Conservation (phyloP, 2,888 invertebrate species). For the Hydroisotoma schaefferi region DNA sequence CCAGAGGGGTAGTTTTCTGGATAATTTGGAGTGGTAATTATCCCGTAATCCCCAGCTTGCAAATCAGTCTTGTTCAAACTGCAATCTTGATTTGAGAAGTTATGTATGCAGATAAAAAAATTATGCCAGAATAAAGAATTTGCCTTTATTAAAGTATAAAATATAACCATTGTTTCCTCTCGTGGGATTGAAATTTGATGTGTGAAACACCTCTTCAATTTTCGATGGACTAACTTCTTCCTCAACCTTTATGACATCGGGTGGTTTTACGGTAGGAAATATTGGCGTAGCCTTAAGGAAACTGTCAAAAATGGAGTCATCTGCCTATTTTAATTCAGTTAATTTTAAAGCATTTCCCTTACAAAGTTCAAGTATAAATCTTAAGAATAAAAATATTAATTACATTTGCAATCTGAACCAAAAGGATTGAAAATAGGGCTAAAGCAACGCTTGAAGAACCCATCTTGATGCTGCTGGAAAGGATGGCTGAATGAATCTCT, state of each 20-base stretch:
- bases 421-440: slow-evolving; percentile 9
- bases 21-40: slow-evolving; percentile 44
- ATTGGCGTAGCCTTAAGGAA: slow-evolving; percentile 40
- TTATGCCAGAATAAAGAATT: neutral
- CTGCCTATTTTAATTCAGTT: slow-evolving; percentile 1
- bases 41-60: slow-evolving; percentile 43
- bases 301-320: slow-evolving; percentile 26
- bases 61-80: slow-evolving; percentile 40
- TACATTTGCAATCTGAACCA: slow-evolving; percentile 24
- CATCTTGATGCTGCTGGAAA: slow-evolving; percentile 16
- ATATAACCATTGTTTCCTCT: slow-evolving; percentile 10
- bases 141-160: neutral
- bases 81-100: slow-evolving; percentile 29
- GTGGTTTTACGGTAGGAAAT: slow-evolving; percentile 41
- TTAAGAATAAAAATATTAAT: neutral
- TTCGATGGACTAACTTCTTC: slow-evolving; percentile 29
- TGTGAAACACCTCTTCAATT: slow-evolving; percentile 32
- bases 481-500: no score
- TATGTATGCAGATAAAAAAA: neutral
- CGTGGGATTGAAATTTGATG: slow-evolving; percentile 35
- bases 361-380: neutral
- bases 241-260: slow-evolving; percentile 28
- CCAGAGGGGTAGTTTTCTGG: slow-evolving; percentile 44
- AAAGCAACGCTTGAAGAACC: neutral
- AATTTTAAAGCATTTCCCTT: neutral